Base-by-base conservation (phyloP, 2,888 invertebrate species). In the Spodoptera picta region DNA sequence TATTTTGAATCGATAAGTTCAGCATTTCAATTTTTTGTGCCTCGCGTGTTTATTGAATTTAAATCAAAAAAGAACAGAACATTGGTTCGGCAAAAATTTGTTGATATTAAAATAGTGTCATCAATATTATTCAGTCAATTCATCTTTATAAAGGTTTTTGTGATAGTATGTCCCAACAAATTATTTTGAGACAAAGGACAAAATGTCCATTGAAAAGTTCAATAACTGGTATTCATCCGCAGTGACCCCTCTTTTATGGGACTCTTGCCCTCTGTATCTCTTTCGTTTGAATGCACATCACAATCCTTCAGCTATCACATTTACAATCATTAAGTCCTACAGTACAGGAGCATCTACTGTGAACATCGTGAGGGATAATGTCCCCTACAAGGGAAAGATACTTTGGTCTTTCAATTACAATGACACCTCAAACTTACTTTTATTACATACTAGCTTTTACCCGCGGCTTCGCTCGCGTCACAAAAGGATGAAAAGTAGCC, bases 221-320 rank as follows among this genome's bases (percentile, higher is more conserved):
- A 73, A 69, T 70, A 66, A 63, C 51, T 55, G 41, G 46, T 46
- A 49, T 44, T 12, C 54, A 51, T 58, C 56, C 69, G 60, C 75
- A 69, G 64, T 72, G 71, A 77, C 69, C 65, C 73, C 57, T 66
- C 50, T 65, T 78, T 74, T 71, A 77, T 70, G 60, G 58, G 67
- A 73, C 62, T 79, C 66, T 79, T 78, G 67, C 70, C 74, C 72
- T 72, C 69, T 81, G 78, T 82, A 82, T 81, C 77, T 79, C 72
- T 82, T 77, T 72, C 82, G 64, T 75, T 78, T 79, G 80, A 82
- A 74, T 83, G 82, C 84, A 79, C 75, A 82, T 76, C 62, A 78
- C 72, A 80, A 77, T 75, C 75, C 67, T 69, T 64, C 60, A 60
- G 73, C 71, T 75, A 81, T 81, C 75, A 69, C 68, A 73, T 76